Evolutionary conservation across 2,797 vertebrate genomes (phyloP).

Genomic region (Esox masquinongy): DNA sequence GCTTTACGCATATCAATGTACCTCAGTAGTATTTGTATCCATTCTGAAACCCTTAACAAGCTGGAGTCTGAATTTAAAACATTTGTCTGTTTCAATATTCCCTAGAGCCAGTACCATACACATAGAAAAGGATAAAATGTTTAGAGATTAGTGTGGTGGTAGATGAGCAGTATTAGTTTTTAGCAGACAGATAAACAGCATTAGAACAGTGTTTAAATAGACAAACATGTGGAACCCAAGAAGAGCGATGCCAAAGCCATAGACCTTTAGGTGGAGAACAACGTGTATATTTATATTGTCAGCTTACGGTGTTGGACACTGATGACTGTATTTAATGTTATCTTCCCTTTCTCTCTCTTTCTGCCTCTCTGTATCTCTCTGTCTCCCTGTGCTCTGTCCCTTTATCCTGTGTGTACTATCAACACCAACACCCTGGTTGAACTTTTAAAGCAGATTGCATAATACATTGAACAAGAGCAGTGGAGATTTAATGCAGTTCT

Average conservation of each 20-base stretch:
- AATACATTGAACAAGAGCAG: constrained; percentile 67
- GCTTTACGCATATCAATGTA: background rate
- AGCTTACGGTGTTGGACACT: too few relatives aligned
- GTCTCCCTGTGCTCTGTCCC: constrained; percentile 16
- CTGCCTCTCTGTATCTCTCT: background rate
- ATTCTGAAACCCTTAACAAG: background rate
- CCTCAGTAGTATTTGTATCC: background rate
- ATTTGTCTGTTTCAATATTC: background rate
- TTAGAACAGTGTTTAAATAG: background rate
- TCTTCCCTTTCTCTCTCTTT: background rate
- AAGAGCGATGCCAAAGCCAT: background rate
- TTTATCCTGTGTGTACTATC: constrained; percentile 31
- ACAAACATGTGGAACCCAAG: background rate
- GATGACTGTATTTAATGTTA: constrained; percentile 2
- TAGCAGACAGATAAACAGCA: background rate
- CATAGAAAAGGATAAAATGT: background rate
- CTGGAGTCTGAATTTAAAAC: background rate
- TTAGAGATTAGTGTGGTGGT: background rate
- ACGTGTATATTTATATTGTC: too few relatives aligned
- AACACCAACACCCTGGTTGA: constrained; percentile 58
- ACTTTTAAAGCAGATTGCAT: constrained; percentile 71
- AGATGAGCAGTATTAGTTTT: background rate
- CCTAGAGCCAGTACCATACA: background rate
- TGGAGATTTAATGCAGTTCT: constrained; percentile 72
- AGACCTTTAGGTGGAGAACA: background rate